Base-by-base conservation (phyloP, 2,888 invertebrate genomes). In the Agrochola macilenta region DNA sequence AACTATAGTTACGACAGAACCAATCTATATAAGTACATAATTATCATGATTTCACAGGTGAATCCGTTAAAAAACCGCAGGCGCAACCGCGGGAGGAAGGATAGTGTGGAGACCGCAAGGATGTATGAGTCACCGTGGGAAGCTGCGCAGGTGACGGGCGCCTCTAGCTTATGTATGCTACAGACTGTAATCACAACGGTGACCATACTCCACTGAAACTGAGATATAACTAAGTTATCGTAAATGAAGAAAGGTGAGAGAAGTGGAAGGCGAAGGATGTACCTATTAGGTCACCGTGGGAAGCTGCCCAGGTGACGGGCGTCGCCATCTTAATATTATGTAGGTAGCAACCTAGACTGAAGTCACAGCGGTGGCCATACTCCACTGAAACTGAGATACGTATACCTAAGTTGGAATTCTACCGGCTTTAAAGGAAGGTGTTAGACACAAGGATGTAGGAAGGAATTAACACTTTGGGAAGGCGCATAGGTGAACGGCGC, bases 91-190 rank as follows among this genome's bases (percentile, higher is more conserved):
- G 75, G 70, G 79, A 79, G 87, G 87, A 81, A 88, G 80, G 83
- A 86, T 86, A 84, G 83, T 71, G 35, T 4, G 30, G 87, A 76
- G 74, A 90, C 88, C 89, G 85, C 90, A 87, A 89, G 89, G 90
- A 90, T 88, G 87, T 79, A 71, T 93, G 93, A 92, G 90, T 93
- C 93, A 93, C 91, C 94, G 94, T 95, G 95, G 93, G 95, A 95
- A 95, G 92, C 90, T 89, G 91, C 68, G 93, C 94, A 94, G 93
- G 93, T 93, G 94, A 89, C 90, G 90, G 82, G 90, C 91, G 91
- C 91, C 86, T 86, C 90, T 89, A 90, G 92, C 88, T 87, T 87
- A 82, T 82, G 71, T 78, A 82, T 80, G 14, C 14, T 14, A 60
- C 74, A 81, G 80, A 83, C 81, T 70, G 75, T 81, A 80, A 88